Percentiles rank a stretch among this genome's conserved stretches.
Evolutionary conservation across 2,888 invertebrate genomes (phyloP).

Genomic region (Scaptomyza flava): DNA sequence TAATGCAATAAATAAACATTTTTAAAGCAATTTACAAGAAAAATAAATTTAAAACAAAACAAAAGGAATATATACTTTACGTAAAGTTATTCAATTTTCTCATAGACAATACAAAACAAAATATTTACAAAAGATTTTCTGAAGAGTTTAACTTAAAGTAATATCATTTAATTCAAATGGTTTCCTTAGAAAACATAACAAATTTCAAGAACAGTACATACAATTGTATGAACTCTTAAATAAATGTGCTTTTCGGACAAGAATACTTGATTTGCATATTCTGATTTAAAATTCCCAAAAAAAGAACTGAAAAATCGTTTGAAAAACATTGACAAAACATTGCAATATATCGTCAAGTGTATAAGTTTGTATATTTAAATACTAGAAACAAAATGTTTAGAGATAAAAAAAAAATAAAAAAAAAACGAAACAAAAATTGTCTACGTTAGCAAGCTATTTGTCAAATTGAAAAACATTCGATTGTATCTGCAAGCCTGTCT

Average conservation of each 20-base stretch:
- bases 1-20: no score
- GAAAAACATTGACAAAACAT: background rate
- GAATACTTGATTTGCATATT: background rate
- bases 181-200: no score
- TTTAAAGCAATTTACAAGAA: no score
- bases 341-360: background rate
- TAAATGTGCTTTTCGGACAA: background rate
- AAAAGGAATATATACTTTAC: no score
- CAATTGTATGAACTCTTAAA: background rate
- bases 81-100: no score
- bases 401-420: background rate
- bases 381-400: conserved; percentile 3
- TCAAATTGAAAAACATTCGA: conserved; percentile 67
- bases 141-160: no score
- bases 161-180: no score
- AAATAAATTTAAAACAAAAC: no score
- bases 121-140: no score
- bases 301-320: no score
- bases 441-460: conserved; percentile 55
- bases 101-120: no score
- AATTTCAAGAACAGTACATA: no score
- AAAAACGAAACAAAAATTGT: conserved; percentile 15
- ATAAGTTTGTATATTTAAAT: background rate
- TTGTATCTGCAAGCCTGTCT: conserved; percentile 60
- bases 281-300: background rate